A percentile compares a stretch with the other conserved stretches of the same genome.
Conservation (phyloP, 1,140 invertebrate species). For the Drosophila trapezifrons region DNA sequence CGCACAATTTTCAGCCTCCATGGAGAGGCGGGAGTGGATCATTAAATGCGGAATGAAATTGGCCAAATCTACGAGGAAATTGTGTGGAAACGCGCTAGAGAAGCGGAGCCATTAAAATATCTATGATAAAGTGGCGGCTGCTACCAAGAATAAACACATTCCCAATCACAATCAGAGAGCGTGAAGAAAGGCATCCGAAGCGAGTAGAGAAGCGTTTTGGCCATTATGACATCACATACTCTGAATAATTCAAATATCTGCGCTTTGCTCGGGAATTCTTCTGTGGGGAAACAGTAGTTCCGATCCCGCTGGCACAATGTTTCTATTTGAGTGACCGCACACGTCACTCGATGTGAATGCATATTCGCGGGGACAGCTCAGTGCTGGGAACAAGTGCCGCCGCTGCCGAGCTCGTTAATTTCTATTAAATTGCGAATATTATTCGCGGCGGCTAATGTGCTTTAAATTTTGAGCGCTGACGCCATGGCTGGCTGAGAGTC, state of each 20-base stretch:
- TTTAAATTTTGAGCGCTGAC: constrained; percentile 28
- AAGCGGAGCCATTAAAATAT: constrained; percentile 18
- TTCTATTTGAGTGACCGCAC: constrained; percentile 72
- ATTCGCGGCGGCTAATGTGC: constrained; percentile 25
- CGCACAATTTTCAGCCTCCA: constrained; percentile 39
- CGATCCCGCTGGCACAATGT: constrained; percentile 59
- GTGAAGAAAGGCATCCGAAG: constrained; percentile 39
- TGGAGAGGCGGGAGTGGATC: constrained; percentile 11
- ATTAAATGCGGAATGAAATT: constrained; percentile 36
- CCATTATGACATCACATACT: constrained; percentile 75
- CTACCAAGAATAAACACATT: constrained; percentile 28
- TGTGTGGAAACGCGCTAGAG: constrained; percentile 16
- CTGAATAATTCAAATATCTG: constrained; percentile 74
- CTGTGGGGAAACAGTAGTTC: constrained; percentile 2
- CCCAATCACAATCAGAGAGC: constrained; percentile 53
- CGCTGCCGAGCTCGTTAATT: constrained; percentile 49
- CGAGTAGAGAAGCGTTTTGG: constrained; percentile 17
- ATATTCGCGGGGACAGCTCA: constrained; percentile 26
- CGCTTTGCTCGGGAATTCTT: constrained; percentile 56
- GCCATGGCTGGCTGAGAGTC: constrained; percentile 17
- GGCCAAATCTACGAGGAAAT: constrained; percentile 26
- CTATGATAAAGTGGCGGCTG: constrained; percentile 10
- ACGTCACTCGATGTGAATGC: constrained; percentile 75
- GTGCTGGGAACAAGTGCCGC: constrained; percentile 1
- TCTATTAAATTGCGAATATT: constrained; percentile 52